phyloP scores from a whole-genome alignment of 1,140 invertebrate species.

The Calosoma granatense region DNA sequence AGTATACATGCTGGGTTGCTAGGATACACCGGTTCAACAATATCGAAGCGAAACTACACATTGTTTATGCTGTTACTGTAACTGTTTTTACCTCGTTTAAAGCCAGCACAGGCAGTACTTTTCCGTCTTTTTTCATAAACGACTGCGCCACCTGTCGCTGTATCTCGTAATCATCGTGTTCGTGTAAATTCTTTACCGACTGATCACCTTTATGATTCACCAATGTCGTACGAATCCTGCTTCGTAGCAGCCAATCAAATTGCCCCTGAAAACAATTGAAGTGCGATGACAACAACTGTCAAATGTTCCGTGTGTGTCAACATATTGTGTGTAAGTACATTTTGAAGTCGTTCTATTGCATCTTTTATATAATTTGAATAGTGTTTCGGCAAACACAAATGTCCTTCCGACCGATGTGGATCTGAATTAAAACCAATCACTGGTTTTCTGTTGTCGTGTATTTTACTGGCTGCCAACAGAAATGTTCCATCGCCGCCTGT shows the following conservation, averaged over 20 bases:
- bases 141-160: background rate
- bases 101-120: constrained; percentile 58
- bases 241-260: constrained; percentile 74
- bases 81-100: constrained; percentile 61
- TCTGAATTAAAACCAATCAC: constrained; percentile 98
- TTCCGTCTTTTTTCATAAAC: constrained; percentile 21
- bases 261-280: constrained; percentile 44
- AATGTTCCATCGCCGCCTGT: constrained; percentile 98
- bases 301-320: constrained; percentile 8
- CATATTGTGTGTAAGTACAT: constrained; percentile 34
- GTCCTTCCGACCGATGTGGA: constrained; percentile 84
- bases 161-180: constrained; percentile 17
- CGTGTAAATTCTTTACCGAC: constrained; percentile 26
- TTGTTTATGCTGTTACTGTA: too few species aligned
- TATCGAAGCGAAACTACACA: too few species aligned
- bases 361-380: constrained; percentile 54
- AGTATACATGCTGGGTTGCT: too few species aligned
- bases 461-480: constrained; percentile 81
- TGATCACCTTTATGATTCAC: constrained; percentile 45
- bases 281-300: constrained; percentile 10
- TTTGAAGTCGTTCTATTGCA: constrained; percentile 56
- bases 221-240: constrained; percentile 78
- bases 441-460: constrained; percentile 65
- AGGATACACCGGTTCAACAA: too few species aligned
- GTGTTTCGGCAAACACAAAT: constrained; percentile 78